Percentiles rank a stretch among this genome's conserved stretches.
Conservation (phyloP, 2,888 invertebrate genomes). For the Maniola hyperantus region DNA sequence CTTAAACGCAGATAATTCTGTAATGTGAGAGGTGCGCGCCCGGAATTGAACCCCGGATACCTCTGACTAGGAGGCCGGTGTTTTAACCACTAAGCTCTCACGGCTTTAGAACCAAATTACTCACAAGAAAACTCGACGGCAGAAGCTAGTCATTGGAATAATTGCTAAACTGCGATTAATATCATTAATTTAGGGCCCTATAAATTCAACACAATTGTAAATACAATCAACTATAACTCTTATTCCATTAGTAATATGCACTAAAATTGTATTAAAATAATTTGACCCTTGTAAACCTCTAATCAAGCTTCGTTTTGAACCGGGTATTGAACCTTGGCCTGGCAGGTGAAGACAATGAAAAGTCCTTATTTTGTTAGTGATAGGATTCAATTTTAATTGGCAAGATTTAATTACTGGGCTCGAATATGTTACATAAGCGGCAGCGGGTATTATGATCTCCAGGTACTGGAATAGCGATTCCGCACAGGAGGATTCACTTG, state of each 20-base stretch:
- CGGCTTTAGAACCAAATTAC: not conserved
- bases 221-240: slow-evolving; percentile 3
- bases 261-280: not conserved
- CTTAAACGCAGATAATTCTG: too few relatives aligned
- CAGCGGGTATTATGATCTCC: not conserved
- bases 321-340: slow-evolving; percentile 45
- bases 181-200: slow-evolving; percentile 13
- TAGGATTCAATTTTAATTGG: slow-evolving; percentile 32
- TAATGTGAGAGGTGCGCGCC: too few relatives aligned
- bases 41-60: too few relatives aligned
- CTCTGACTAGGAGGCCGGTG: too few relatives aligned
- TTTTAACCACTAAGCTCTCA: too few relatives aligned
- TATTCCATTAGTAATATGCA: not conserved
- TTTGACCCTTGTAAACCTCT: slow-evolving; percentile 31
- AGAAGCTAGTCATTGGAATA: not conserved
- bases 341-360: slow-evolving; percentile 35
- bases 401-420: slow-evolving; percentile 7
- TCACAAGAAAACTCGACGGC: not conserved
- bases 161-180: slow-evolving; percentile 20
- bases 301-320: slow-evolving; percentile 33
- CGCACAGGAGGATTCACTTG: too few relatives aligned
- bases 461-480: not conserved
- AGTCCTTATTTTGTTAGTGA: slow-evolving; percentile 31
- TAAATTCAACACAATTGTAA: slow-evolving; percentile 5
- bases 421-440: not conserved